Evolutionary conservation across 2,888 invertebrate genomes (phyloP).

Genomic region (Tridacna gigas): DNA sequence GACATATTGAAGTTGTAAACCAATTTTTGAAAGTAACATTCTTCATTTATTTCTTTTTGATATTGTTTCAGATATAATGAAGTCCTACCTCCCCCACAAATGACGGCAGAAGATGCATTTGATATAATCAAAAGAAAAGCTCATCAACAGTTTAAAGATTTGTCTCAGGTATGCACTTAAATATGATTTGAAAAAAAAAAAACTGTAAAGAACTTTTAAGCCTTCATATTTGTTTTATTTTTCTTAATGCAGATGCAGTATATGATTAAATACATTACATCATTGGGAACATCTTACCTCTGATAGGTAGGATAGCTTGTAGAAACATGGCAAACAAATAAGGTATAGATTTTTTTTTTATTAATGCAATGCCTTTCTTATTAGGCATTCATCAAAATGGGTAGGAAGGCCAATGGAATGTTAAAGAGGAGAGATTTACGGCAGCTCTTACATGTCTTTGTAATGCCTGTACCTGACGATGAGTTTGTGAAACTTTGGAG

Average conservation of each 20-base stretch:
- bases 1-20: no score
- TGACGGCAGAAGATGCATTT: conserved; percentile 81
- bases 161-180: conserved; percentile 74
- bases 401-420: conserved; percentile 75
- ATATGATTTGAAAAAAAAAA: not conserved
- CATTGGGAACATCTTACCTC: no score
- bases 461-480: conserved; percentile 77
- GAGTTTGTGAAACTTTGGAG: conserved; percentile 82
- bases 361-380: conserved; percentile 13
- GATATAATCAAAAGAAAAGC: conserved; percentile 75
- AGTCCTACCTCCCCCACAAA: conserved; percentile 68
- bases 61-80: conserved; percentile 78
- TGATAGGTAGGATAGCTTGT: no score
- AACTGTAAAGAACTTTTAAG: no score
- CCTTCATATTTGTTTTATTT: no score
- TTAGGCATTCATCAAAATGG: conserved; percentile 81
- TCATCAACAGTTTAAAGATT: conserved; percentile 80
- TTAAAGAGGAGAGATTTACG: conserved; percentile 78
- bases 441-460: conserved; percentile 77
- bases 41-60: not conserved
- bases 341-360: not conserved
- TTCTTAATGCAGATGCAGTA: no score
- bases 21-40: no score
- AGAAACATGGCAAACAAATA: no score
- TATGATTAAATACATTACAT: no score